Conservation (phyloP, 2,888 invertebrate species). For the Pachliopta kotzebuea region DNA sequence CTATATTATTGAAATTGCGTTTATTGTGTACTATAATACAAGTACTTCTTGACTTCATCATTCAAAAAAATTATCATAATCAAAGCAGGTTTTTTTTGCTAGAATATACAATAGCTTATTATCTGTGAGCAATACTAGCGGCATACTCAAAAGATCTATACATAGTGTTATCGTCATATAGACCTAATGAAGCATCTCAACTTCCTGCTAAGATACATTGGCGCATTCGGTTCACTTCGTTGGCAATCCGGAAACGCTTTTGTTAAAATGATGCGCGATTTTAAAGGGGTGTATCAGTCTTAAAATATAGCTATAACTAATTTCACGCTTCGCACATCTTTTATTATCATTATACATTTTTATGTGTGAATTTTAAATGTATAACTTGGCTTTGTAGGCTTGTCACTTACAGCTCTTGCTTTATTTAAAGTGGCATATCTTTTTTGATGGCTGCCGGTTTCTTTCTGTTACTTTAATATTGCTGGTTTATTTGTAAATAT, state of each 20-base stretch:
- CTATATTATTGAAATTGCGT: too few relatives aligned
- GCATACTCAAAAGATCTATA: conserved; percentile 52
- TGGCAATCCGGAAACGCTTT: conserved; percentile 72
- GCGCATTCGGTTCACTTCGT: conserved; percentile 55
- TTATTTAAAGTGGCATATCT: too few relatives aligned
- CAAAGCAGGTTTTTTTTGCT: too few relatives aligned
- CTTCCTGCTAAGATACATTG: conserved; percentile 54
- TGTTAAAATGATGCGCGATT: conserved; percentile 48
- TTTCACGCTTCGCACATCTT: conserved; percentile 46
- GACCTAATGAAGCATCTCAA: conserved; percentile 67
- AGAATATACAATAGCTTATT: background rate
- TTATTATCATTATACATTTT: background rate
- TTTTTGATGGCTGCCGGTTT: too few relatives aligned
- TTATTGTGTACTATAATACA: background rate
- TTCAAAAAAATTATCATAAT: too few relatives aligned
- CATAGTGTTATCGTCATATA: conserved; percentile 49
- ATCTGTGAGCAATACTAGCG: conserved; percentile 47
- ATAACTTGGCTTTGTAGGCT: background rate
- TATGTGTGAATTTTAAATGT: background rate
- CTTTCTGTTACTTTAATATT: too few relatives aligned
- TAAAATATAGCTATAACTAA: conserved; percentile 39
- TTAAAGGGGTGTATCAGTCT: conserved; percentile 57
- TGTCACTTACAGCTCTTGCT: background rate
- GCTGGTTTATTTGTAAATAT: too few relatives aligned
- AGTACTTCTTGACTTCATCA: background rate